Evolutionary conservation across 2,113 vertebrate genomes (phyloP).

Genomic region (Hippolais icterina): DNA sequence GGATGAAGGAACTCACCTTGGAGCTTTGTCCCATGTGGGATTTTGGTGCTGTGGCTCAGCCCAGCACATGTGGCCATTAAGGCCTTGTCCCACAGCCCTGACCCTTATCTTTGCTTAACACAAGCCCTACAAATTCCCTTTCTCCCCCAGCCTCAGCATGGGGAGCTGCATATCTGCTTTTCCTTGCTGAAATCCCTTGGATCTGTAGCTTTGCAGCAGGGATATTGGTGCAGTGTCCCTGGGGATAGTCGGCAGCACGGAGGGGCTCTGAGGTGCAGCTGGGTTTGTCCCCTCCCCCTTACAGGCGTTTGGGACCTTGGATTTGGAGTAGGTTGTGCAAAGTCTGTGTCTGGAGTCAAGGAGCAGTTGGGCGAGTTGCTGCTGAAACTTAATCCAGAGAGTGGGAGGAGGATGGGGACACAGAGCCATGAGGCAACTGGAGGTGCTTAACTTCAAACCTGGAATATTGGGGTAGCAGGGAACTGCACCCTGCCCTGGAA

Average conservation of each 20-base stretch:
- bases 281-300: not conserved
- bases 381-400: not conserved
- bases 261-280: not conserved
- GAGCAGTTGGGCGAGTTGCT: not conserved
- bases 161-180: not conserved
- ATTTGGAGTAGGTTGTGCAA: not conserved
- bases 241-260: accelerated
- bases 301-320: not conserved
- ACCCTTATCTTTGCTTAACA: not conserved
- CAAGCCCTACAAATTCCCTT: not conserved
- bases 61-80: not conserved
- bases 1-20: not conserved
- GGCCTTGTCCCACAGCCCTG: not conserved
- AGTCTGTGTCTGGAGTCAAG: not conserved
- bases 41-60: not conserved
- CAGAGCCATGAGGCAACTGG: not conserved
- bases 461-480: not conserved
- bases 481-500: not conserved
- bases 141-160: not conserved
- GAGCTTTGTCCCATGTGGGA: not conserved
- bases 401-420: not conserved
- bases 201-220: not conserved
- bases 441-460: not conserved
- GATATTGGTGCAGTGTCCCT: accelerated
- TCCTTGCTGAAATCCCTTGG: not conserved